Evolutionary conservation across 2,797 vertebrate species (phyloP), one percentile per base, ranked within the genome.

Genomic region (Sebastes jordani): DNA sequence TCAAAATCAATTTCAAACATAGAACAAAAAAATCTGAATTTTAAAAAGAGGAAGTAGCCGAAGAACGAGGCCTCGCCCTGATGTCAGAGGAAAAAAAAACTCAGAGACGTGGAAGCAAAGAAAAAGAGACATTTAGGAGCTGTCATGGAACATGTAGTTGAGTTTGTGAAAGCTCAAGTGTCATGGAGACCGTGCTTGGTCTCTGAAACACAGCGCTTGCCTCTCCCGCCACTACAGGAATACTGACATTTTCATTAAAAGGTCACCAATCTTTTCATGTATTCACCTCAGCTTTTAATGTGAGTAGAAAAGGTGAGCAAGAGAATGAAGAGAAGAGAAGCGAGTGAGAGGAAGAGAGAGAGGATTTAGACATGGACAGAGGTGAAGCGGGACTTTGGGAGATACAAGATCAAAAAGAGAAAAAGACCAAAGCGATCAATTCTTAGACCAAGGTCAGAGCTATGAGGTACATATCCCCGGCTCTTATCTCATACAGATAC

Each of bases 191-290:
- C 23, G 80, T n/a, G 66, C 83, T 82, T 27, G 63, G 76, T 80
- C 71, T 90, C 82, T 80, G 83, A 87, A 89, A 91, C 83, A 87
- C 75, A 80, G 83, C 68, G 74, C 82, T 71, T 38, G 63, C 78
- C 80, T 71, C 81, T 68, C 59, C 76, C 74, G 69, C 82, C 85
- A 68, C 86, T 92, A 95, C 94, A 95, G 88, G 87, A 92, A 89
- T 90, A 93, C 90, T 96, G 95, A 95, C 95, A 96, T 96, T 96
- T 96, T 94, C 92, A 95, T 95, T 94, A 94, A 96, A 96, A 96
- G 95, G 96, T 96, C 95, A 96, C 84, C 86, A 82, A 90, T 94
- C 94, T 95, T 93, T 93, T 95, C 93, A 95, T 93, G 93, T 95
- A 93, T 95, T 94, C 96, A 94, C 82, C 91, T 87, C 84, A 95